Base-by-base conservation (phyloP, 2,113 vertebrate species). In the Montifringilla adamsi region DNA sequence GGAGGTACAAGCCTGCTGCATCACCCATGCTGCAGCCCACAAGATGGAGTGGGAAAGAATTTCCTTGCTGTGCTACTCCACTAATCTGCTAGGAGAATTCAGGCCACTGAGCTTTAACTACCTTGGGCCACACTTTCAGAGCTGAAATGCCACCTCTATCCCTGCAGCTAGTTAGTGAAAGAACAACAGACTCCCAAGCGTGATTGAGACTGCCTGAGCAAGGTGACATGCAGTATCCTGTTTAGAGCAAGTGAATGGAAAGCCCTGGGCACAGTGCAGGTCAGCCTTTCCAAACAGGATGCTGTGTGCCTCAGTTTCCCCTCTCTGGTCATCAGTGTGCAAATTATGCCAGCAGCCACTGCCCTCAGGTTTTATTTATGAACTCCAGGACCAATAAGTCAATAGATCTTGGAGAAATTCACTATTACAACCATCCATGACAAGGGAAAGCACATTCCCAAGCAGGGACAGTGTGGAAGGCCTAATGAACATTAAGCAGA, bases 401-500 rank as follows among this genome's bases (percentile, higher is more conserved):
- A 64, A 83, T 91, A 93, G 81, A 66, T 93, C 37, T 52, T 55
- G 39, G 17, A 90, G 63, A 92, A 85, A 7, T 80, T 83, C 67
- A 49, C 46, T 83, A 13, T 90, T 90, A 77, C 79, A 90, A 63
- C 64, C 55, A 52, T 77, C 67, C 52, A 86, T 0, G 1, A 77
- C 43, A 66, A 80, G 33, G 24, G 24, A 94, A 90, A 93, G 67
- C 46, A 80, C 89, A 95, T 94, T 94, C 79, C 63, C 68, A 90
- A 85, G 92, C 37, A 93, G 87, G 30, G 67, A 70, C 52, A 93
- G 47, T 56, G 50, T 90, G 59, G 84, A 95, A 94, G 64, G 53
- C 63, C 89, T 97, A 93, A 95, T 93, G 82, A 94, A 90, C 87
- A 77, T 21, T 90, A 93, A 95, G 72, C 84, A 87, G 67, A 91